Evolutionary conservation across 2,113 vertebrate species (phyloP).

Genomic region (Anolis carolinensis): DNA sequence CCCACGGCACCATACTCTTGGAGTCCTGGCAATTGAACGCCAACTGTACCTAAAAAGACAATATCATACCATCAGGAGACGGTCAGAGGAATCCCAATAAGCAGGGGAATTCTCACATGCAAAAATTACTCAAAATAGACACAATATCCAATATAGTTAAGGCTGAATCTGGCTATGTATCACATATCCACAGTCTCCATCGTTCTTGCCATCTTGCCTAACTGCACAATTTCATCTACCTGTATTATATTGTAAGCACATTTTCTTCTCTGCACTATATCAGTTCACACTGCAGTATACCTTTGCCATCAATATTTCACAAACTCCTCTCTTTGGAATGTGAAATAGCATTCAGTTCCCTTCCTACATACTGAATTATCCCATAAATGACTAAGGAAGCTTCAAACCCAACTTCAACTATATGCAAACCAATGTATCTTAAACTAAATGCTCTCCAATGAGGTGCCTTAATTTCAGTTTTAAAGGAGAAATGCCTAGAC

Average conservation of each 20-base stretch:
- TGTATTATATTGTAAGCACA: neutral
- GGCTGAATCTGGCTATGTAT: neutral
- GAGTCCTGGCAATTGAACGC: conserved; percentile 86
- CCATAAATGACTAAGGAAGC: neutral
- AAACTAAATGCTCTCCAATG: neutral
- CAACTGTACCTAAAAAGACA: conserved; percentile 85
- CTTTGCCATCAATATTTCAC: neutral
- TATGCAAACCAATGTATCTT: neutral
- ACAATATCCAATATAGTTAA: neutral
- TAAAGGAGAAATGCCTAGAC: conserved; percentile 44
- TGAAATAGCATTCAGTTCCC: neutral
- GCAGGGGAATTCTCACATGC: neutral
- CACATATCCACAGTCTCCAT: neutral
- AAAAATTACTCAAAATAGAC: neutral
- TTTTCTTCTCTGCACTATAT: neutral
- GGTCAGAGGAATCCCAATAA: neutral
- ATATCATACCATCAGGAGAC: neutral
- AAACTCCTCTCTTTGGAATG: neutral
- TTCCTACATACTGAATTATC: neutral
- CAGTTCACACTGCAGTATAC: neutral
- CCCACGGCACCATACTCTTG: conserved; percentile 88
- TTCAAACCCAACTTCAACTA: fast-evolving
- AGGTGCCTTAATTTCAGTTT: neutral
- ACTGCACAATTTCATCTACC: neutral
- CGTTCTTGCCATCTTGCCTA: neutral